Conservation (phyloP, 64 coral and sea anemone species). For the Astreopora myriophthalma region DNA sequence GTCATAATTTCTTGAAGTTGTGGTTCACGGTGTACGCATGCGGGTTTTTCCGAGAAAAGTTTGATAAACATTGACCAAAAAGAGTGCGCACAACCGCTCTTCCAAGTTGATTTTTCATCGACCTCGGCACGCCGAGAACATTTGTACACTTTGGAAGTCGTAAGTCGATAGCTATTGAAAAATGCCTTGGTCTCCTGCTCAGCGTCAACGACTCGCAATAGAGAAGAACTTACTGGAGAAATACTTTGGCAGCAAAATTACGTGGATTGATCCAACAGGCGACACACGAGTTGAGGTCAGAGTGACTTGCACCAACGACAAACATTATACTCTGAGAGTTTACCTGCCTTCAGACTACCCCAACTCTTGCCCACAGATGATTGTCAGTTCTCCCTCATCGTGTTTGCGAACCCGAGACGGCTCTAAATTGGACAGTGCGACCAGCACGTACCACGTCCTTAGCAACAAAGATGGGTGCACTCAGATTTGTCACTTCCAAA, state of each 20-base stretch:
- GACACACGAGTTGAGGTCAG: slow-evolving; percentile 44
- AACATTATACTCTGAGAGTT: slow-evolving; percentile 48
- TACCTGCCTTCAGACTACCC: slow-evolving; percentile 71
- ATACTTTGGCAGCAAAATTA: slow-evolving; percentile 68
- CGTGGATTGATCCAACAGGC: slow-evolving; percentile 67
- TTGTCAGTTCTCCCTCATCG: slow-evolving; percentile 32
- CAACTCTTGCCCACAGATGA: slow-evolving; percentile 45
- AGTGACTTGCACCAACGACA: slow-evolving; percentile 26
- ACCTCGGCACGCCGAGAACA: too few relatives aligned
- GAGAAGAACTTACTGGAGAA: slow-evolving; percentile 68
- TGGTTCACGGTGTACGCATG: too few relatives aligned
- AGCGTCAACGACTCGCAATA: neutral
- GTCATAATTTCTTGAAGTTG: too few relatives aligned
- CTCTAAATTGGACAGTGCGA: neutral
- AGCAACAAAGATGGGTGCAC: slow-evolving; percentile 33
- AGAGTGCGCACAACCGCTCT: too few relatives aligned
- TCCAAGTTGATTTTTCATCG: too few relatives aligned
- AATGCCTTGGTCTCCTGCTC: neutral
- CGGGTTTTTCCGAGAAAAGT: too few relatives aligned
- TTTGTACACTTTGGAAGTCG: too few relatives aligned
- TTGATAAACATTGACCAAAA: too few relatives aligned
- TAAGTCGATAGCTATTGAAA: too few relatives aligned
- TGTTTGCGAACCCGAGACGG: slow-evolving; percentile 3
- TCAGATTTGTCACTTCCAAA: slow-evolving; percentile 60
- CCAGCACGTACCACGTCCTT: neutral